Evolutionary conservation across 2,888 invertebrate species (phyloP).

Genomic region (Eubasilissa splendida): DNA sequence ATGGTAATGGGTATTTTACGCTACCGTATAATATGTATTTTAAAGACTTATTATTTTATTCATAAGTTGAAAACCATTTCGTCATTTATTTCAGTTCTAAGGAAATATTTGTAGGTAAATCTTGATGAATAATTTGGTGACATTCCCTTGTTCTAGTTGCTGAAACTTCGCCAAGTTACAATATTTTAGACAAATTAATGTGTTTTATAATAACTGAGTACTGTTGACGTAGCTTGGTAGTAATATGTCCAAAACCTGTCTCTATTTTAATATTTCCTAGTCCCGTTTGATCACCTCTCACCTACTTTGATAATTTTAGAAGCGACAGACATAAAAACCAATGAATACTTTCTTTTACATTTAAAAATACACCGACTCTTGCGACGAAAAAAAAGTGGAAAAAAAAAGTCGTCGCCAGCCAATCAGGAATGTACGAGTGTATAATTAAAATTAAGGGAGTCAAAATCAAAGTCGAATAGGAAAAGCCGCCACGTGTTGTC

Average conservation of each 20-base stretch:
- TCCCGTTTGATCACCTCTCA: not conserved
- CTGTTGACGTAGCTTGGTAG: no score
- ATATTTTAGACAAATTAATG: no score
- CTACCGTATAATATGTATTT: no score
- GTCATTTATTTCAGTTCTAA: no score
- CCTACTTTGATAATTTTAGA: not conserved
- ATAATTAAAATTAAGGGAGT: constrained; percentile 15
- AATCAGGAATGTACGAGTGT: not conserved
- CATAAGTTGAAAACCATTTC: no score
- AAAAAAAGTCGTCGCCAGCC: constrained; percentile 1
- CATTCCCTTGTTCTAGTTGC: no score
- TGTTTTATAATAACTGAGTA: no score
- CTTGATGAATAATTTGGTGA: no score
- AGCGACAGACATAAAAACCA: not conserved
- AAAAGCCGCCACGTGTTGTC: constrained; percentile 12
- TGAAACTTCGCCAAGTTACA: no score
- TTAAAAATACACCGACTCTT: not conserved
- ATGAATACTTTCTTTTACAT: constrained; percentile 10
- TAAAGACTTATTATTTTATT: no score
- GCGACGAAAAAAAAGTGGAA: constrained; percentile 1
- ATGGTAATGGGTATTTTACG: no score
- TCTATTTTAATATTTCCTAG: not conserved
- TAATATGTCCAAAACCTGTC: not conserved
- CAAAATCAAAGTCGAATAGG: constrained; percentile 19
- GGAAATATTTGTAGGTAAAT: no score